Conservation (phyloP, 2,888 invertebrate species). For the Belgica antarctica region DNA sequence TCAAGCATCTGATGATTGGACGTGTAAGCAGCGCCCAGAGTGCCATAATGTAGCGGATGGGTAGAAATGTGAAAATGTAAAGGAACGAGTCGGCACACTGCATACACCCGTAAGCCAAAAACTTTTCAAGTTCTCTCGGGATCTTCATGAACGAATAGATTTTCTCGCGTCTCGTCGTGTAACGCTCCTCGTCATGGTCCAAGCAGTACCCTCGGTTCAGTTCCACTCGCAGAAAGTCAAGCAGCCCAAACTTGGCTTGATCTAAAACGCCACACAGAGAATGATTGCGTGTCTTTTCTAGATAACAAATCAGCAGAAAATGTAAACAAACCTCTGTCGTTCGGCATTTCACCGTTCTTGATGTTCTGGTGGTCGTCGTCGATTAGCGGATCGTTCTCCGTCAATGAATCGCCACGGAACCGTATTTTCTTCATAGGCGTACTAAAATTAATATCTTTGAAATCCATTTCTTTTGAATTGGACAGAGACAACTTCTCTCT, state of each 20-base stretch:
- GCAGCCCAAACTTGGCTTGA: slow-evolving; percentile 49
- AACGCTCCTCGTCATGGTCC: slow-evolving; percentile 93
- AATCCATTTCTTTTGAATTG: background rate
- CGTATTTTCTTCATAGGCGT: slow-evolving; percentile 32
- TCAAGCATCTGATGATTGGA: slow-evolving; percentile 71
- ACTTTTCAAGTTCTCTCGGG: slow-evolving; percentile 86
- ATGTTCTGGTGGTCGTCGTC: slow-evolving; percentile 1
- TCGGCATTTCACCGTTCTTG: background rate
- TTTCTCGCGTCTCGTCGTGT: slow-evolving; percentile 88
- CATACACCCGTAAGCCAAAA: slow-evolving; percentile 90
- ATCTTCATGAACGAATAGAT: slow-evolving; percentile 97
- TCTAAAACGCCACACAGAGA: background rate
- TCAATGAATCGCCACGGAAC: slow-evolving; percentile 29
- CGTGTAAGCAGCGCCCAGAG: slow-evolving; percentile 75
- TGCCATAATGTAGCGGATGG: slow-evolving; percentile 85
- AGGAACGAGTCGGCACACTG: slow-evolving; percentile 97
- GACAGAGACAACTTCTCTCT: background rate
- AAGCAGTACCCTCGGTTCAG: slow-evolving; percentile 88
- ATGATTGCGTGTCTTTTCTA: slow-evolving; percentile 30
- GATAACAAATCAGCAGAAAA: background rate
- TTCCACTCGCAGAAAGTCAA: slow-evolving; percentile 79
- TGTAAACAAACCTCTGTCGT: slow-evolving; percentile 27
- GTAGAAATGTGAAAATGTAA: slow-evolving; percentile 96
- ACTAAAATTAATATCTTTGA: background rate
- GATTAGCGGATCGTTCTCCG: background rate